These are phyloP conservation scores for Blennius ocellaris DNA, from an alignment of 2,113 vertebrate species.

Conservation along the genomic window DNA sequence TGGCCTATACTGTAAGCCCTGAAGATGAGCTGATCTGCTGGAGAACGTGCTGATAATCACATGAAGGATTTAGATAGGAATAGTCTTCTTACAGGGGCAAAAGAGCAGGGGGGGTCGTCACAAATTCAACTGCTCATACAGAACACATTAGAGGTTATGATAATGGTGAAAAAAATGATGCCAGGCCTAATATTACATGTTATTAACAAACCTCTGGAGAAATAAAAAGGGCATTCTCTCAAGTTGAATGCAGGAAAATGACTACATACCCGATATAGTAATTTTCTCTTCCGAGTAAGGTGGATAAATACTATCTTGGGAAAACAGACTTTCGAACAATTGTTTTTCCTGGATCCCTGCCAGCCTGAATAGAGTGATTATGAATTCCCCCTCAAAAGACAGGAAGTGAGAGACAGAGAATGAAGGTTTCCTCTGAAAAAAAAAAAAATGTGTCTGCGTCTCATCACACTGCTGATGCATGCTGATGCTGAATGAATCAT, in stretches of 20 bases:
- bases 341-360: constrained; percentile 66
- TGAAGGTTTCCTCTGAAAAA: constrained; percentile 38
- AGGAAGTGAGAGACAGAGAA: constrained; percentile 57
- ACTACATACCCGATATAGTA: constrained; percentile 21
- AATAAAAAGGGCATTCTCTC: constrained; percentile 20
- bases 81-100: background rate
- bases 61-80: constrained; percentile 16
- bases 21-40: constrained; percentile 15
- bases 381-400: constrained; percentile 59
- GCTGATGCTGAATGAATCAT: background rate
- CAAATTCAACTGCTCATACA: constrained; percentile 15
- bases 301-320: constrained; percentile 64
- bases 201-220: constrained; percentile 39
- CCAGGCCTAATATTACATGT: background rate
- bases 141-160: constrained; percentile 18
- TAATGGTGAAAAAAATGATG: constrained; percentile 1
- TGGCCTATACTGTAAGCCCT: background rate
- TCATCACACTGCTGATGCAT: constrained; percentile 8
- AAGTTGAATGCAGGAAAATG: constrained; percentile 31
- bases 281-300: constrained; percentile 30
- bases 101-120: constrained; percentile 4
- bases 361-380: constrained; percentile 57
- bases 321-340: constrained; percentile 58
- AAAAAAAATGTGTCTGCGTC: constrained; percentile 6
- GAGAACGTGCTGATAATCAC: constrained; percentile 34